Evolutionary conservation across 2,888 invertebrate species (phyloP).

Genomic region (Sesia apiformis): DNA sequence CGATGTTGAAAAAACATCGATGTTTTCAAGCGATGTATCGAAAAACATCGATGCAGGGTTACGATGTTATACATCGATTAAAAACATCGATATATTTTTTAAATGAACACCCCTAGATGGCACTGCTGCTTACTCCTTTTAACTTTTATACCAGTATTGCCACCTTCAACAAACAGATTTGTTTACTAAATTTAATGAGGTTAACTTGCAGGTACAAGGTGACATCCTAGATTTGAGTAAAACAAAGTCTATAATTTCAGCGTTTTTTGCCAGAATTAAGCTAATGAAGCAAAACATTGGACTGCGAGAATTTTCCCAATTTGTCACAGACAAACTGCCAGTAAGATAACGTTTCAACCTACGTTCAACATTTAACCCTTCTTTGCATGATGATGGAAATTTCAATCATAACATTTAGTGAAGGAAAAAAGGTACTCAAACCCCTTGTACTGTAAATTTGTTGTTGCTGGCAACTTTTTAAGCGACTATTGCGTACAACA

Average conservation of each 20-base stretch:
- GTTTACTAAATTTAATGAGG: conserved; percentile 9
- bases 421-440: conserved; percentile 24
- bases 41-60: too few species aligned
- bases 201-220: conserved; percentile 19
- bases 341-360: conserved; percentile 9
- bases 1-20: too few species aligned
- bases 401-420: conserved; percentile 22
- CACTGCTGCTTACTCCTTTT: too few species aligned
- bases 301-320: conserved; percentile 20
- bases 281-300: conserved; percentile 23
- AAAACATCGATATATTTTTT: too few species aligned
- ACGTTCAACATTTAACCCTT: conserved; percentile 13
- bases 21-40: too few species aligned
- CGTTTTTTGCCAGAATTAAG: conserved; percentile 19
- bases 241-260: conserved; percentile 19
- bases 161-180: too few species aligned
- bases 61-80: too few species aligned
- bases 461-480: conserved; percentile 26
- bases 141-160: too few species aligned
- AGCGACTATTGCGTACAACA: conserved; percentile 16
- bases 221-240: conserved; percentile 21
- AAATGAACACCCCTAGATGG: too few species aligned
- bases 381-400: conserved; percentile 20
- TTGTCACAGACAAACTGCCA: conserved; percentile 10
- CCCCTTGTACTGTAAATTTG: conserved; percentile 23